Evolutionary conservation across 2,888 invertebrate genomes (phyloP).

Genomic region (Dione vanillae): DNA sequence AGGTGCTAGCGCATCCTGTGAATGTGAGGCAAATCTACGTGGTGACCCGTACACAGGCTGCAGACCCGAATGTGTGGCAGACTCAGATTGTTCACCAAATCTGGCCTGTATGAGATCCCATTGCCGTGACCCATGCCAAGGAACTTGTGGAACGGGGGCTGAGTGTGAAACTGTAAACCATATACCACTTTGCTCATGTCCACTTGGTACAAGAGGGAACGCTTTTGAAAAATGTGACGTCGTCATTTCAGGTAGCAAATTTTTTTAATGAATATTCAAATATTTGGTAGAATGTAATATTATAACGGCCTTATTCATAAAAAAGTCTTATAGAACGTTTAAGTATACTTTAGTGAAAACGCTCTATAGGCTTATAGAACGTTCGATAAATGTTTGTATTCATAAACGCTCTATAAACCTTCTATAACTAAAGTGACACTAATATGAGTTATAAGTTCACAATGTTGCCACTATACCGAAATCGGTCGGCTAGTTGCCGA

Average conservation of each 20-base stretch:
- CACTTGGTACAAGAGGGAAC: conserved; percentile 87
- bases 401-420: too few species aligned
- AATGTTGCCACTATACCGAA: too few species aligned
- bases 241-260: conserved; percentile 63
- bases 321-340: too few species aligned
- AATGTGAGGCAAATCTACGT: conserved; percentile 88
- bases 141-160: conserved; percentile 93
- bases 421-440: too few species aligned
- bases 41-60: conserved; percentile 91
- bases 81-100: conserved; percentile 93
- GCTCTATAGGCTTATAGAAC: too few species aligned
- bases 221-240: conserved; percentile 86
- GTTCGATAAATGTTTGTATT: too few species aligned
- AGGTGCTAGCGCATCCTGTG: conserved; percentile 88
- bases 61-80: conserved; percentile 93
- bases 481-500: too few species aligned
- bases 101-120: conserved; percentile 92
- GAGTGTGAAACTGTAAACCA: conserved; percentile 90
- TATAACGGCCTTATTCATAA: too few species aligned
- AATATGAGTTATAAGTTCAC: too few species aligned
- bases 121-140: conserved; percentile 92
- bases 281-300: not conserved
- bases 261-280: not conserved
- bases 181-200: conserved; percentile 89
- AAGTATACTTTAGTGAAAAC: too few species aligned